Evolutionary conservation across 1,140 invertebrate species (phyloP).

Genomic region (Psix sp.): DNA sequence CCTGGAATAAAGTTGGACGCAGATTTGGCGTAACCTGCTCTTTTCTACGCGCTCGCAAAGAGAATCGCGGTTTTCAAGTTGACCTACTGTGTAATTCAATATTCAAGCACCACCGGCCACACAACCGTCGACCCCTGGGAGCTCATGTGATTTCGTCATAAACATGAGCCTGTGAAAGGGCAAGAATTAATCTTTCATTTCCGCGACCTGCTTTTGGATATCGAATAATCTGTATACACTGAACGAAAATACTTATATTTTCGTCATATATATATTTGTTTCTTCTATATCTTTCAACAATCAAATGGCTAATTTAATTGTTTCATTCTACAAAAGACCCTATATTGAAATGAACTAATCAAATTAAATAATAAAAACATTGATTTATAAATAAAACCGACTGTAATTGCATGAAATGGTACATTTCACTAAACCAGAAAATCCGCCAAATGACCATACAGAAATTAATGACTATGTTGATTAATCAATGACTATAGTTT

Average conservation of each 20-base stretch:
- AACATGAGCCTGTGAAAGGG: constrained; percentile 44
- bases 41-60: constrained; percentile 6
- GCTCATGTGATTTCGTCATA: constrained; percentile 40
- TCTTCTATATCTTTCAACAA: no score
- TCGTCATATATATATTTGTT: no score
- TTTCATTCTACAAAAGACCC: no score
- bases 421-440: no score
- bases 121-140: constrained; percentile 29
- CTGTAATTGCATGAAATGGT: no score
- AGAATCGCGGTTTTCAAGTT: constrained; percentile 47
- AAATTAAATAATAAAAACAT: no score
- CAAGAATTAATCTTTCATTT: constrained; percentile 50
- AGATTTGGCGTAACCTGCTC: constrained; percentile 9
- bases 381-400: no score
- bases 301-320: no score
- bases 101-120: constrained; percentile 41
- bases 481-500: constrained; percentile 15
- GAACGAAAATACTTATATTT: no score
- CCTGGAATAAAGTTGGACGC: constrained; percentile 5
- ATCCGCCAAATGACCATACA: no score
- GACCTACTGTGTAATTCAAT: constrained; percentile 51
- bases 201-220: constrained; percentile 18
- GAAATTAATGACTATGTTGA: constrained; percentile 13
- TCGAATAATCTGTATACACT: no score
- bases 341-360: no score